Evolutionary conservation across 2,113 vertebrate species (phyloP), one percentile per base, ranked within the genome.

Genomic region (Echinops telfairi): DNA sequence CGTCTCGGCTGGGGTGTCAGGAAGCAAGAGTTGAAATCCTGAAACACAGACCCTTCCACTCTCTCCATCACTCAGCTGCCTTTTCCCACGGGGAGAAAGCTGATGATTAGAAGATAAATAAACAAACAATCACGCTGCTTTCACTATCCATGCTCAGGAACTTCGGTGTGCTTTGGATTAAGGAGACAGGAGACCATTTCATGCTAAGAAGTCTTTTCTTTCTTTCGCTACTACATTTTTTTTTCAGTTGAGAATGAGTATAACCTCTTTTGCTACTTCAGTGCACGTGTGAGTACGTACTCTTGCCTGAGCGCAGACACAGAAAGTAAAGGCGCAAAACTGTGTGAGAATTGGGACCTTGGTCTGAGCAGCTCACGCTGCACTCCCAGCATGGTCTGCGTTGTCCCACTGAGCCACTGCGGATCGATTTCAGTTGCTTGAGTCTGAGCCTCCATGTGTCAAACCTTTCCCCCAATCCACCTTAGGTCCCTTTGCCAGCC

Each of bases 231-330:
- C 15, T 1, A 4, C 66, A 29, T 76, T n/a, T 77, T 36, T 79
- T 31, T 89, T 40, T 40, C 70, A 17, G 17, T 2, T 6, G 31
- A 66, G 29, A 91, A 47, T 15, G 23, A 23, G 20, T 71, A 2
- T 20, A 16, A 22, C 0, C 3, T 2, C 2, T 1, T 53, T 53
- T 53, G 47, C 47, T 53, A 9, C 47, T 8, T 6, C 23, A 3
- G 7, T n/a, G 14, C 53, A 4, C 6, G 3, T 1, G 1, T 6
- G n/a, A 23, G 19, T 36, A 14, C 60, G 23, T 22, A 1, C 33
- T 1, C 31, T 66, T 11, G 20, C 20, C 1, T 8, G 2, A 1
- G 1, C 6, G 3, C 47, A 27, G 23, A 58, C 22, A 4, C 2
- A 5, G 40, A 2, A 23, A 15, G 6, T 6, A 7, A 16, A 57